These are phyloP conservation scores for Valencia hispanica DNA, from an alignment of 2,797 vertebrate genomes.

Conservation along the genomic window DNA sequence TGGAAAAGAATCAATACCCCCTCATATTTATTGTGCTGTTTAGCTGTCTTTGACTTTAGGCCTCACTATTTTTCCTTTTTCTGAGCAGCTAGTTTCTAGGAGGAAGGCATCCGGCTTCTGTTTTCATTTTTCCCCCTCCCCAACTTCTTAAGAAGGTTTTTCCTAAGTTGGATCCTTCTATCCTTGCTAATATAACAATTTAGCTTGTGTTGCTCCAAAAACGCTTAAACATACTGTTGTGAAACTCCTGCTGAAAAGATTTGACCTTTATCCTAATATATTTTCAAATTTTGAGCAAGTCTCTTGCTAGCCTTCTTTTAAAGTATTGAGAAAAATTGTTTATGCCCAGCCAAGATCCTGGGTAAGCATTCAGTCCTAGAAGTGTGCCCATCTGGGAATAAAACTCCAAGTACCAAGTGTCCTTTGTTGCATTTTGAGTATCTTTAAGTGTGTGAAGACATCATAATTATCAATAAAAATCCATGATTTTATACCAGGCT, in stretches of 20 bases:
- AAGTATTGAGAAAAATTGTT: not conserved
- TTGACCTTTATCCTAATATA: not conserved
- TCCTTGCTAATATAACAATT: not conserved
- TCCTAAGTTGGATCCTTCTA: not conserved
- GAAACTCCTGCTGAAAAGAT: not conserved
- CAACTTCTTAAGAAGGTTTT: not conserved
- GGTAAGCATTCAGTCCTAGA: not conserved
- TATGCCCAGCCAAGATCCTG: not conserved
- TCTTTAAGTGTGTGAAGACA: too few species aligned
- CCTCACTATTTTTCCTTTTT: not conserved
- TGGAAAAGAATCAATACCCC: too few species aligned
- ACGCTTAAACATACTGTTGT: not conserved
- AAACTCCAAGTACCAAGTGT: not conserved
- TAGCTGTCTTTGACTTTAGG: not conserved
- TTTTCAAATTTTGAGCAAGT: not conserved
- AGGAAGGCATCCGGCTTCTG: not conserved
- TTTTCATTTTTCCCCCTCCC: not conserved
- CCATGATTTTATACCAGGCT: not conserved
- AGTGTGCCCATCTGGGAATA: not conserved
- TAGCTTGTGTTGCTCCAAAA: not conserved
- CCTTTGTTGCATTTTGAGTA: not conserved
- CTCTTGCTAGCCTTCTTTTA: not conserved
- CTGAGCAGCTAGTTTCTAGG: not conserved
- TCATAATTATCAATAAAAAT: too few species aligned
- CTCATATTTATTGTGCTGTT: not conserved